Percentiles rank a stretch among this genome's conserved stretches.
Evolutionary conservation across 2,888 invertebrate species (phyloP).

Genomic region (Cylindroiulus punctatus): DNA sequence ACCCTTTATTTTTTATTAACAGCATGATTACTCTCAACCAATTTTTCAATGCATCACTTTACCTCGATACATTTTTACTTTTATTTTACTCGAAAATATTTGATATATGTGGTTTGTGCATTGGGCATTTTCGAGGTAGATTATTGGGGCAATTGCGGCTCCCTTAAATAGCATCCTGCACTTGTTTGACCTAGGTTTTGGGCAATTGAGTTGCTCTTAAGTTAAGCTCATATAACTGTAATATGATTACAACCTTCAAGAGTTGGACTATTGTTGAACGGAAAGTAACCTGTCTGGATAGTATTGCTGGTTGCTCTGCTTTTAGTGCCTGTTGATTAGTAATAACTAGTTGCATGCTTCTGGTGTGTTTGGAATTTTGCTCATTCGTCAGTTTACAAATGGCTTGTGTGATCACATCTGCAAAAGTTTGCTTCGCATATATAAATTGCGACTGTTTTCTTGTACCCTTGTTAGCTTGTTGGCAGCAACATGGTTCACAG

Average conservation of each 20-base stretch:
- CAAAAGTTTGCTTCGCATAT: not conserved
- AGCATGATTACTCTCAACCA: not conserved
- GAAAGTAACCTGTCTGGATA: too few species aligned
- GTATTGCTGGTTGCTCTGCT: not conserved
- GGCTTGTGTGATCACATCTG: not conserved
- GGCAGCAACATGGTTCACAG: conserved; percentile 18
- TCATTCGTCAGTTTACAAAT: not conserved
- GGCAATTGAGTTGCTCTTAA: too few species aligned
- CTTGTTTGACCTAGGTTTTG: too few species aligned
- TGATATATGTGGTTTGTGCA: too few species aligned
- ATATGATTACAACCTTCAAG: too few species aligned
- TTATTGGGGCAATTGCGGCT: too few species aligned
- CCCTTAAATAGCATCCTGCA: too few species aligned
- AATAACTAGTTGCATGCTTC: not conserved
- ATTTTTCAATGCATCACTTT: not conserved
- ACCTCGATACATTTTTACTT: not conserved
- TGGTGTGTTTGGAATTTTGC: not conserved
- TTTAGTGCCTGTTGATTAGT: not conserved
- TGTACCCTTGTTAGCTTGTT: not conserved
- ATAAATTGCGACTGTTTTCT: conserved; percentile 6
- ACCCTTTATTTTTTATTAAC: not conserved
- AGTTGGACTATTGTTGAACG: too few species aligned
- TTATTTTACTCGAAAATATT: too few species aligned
- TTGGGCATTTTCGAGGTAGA: too few species aligned
- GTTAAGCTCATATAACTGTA: too few species aligned